These are phyloP conservation scores for Coleophora deauratella DNA, from an alignment of 2,888 invertebrate genomes.

Conservation along the genomic window DNA sequence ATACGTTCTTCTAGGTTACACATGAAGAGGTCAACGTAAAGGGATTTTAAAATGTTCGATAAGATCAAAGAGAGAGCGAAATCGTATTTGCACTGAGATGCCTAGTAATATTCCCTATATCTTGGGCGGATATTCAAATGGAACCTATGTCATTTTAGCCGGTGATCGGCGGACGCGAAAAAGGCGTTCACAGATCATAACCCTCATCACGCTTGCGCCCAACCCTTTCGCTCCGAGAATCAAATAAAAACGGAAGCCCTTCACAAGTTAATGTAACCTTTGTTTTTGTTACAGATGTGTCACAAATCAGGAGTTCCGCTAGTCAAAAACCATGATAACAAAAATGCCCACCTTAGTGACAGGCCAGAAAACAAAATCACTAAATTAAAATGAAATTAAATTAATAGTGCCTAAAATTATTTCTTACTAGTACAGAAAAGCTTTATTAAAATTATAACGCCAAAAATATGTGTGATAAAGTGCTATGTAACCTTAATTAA, in stretches of 20 bases:
- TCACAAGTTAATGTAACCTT: constrained; percentile 1
- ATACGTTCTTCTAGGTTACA: too few relatives aligned
- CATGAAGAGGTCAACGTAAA: too few relatives aligned
- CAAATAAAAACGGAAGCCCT: constrained; percentile 6
- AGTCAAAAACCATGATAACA: not conserved
- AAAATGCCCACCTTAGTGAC: not conserved
- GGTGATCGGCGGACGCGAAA: constrained; percentile 32
- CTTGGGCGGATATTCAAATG: constrained; percentile 18
- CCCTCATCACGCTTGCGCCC: constrained; percentile 37
- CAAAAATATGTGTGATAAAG: constrained; percentile 8
- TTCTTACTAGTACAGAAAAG: not conserved
- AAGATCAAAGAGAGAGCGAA: too few relatives aligned
- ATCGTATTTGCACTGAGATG: too few relatives aligned
- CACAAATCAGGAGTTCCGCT: not conserved
- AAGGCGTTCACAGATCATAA: constrained; percentile 34
- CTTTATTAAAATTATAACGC: constrained; percentile 2
- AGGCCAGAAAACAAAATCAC: not conserved
- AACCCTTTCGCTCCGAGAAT: constrained; percentile 8
- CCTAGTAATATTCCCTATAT: too few relatives aligned
- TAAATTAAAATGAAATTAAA: too few relatives aligned
- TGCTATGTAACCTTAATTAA: not conserved
- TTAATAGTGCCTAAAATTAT: too few relatives aligned
- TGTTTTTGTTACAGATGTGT: constrained; percentile 16
- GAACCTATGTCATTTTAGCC: constrained; percentile 39
- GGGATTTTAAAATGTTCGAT: constrained; percentile 8